Conservation (phyloP, 2,797 vertebrate species). For the Cyprinella venusta region DNA sequence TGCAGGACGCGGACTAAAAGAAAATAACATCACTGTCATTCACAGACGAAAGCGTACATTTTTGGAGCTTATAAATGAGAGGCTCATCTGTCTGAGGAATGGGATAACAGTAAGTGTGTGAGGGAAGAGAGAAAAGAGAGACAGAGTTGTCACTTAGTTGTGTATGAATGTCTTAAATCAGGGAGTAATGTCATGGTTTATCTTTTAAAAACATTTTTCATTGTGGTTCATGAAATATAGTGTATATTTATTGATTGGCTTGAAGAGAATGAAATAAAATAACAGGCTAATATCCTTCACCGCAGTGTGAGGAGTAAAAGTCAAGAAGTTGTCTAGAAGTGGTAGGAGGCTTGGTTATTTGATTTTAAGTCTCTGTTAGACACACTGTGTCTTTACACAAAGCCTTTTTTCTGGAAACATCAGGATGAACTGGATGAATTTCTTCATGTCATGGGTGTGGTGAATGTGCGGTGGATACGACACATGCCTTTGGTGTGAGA, state of each 20-base stretch:
- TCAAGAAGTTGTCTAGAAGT: constrained; percentile 7
- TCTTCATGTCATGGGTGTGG: too few relatives aligned
- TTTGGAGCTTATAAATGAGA: constrained; percentile 21
- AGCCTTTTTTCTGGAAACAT: constrained; percentile 3
- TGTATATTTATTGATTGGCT: constrained; percentile 11
- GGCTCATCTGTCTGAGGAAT: constrained; percentile 31
- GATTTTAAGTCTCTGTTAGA: background rate
- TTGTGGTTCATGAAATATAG: constrained; percentile 1
- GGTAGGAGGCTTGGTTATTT: background rate
- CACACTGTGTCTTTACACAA: background rate
- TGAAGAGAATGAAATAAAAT: constrained; percentile 11
- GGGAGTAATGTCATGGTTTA: constrained; percentile 6
- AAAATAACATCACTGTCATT: constrained; percentile 37
- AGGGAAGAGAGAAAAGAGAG: background rate
- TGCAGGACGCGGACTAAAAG: background rate
- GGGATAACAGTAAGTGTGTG: constrained; percentile 4
- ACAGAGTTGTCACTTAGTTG: constrained; percentile 21
- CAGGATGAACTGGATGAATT: background rate
- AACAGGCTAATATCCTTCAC: constrained; percentile 1
- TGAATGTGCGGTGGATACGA: too few relatives aligned
- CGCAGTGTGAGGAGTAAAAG: background rate
- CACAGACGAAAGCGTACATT: background rate
- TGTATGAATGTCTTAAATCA: constrained; percentile 17
- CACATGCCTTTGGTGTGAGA: too few relatives aligned
- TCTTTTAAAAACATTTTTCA: constrained; percentile 16